Evolutionary conservation across 2,888 invertebrate species (phyloP), one percentile per base, ranked within the genome.

Genomic region (Spisula solida): DNA sequence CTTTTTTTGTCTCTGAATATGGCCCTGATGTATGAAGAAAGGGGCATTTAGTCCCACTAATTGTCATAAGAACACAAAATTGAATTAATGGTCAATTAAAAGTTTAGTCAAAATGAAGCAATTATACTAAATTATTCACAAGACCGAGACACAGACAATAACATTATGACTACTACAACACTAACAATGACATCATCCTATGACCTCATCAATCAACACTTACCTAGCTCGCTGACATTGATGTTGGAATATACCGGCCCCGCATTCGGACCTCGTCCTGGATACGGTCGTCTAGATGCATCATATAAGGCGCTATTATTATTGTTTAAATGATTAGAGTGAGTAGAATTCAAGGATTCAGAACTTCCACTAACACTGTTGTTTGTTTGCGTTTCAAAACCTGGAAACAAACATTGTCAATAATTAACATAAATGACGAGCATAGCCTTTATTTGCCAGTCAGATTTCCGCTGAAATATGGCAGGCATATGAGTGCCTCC

Each of bases 361-460:
- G 98, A 98, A 97, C 98, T 98, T 97, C 98, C 98, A 29, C 98
- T 98, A 90, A 97, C 97, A 87, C 96, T 96, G 85, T 95, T 95
- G 60, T 91, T 93, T 47, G 93, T 93, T 84, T 95, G 94, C 8
- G 92, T 90, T 82, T 94, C 94, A 94, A 94, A 94, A 82, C 94
- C 94, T 95, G 90, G 5, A 88, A 83, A 18, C 8, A 12, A 51
- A 51, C 1, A 51, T 51, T 51, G 12, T 51, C 51, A 51, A 51
- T 51, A 16, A 51, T 8, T 51, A n/a, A n/a, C n/a, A n/a, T n/a
- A n/a, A n/a, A n/a, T n/a, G n/a, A n/a, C n/a, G n/a, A n/a, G n/a
- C n/a, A n/a, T n/a, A n/a, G n/a, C n/a, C n/a, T n/a, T n/a, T n/a
- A n/a, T n/a, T n/a, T n/a, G n/a, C n/a, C n/a, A n/a, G n/a, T n/a